Evolutionary conservation across 2,113 vertebrate species (phyloP).

Genomic region (Hypomesus transpacificus): DNA sequence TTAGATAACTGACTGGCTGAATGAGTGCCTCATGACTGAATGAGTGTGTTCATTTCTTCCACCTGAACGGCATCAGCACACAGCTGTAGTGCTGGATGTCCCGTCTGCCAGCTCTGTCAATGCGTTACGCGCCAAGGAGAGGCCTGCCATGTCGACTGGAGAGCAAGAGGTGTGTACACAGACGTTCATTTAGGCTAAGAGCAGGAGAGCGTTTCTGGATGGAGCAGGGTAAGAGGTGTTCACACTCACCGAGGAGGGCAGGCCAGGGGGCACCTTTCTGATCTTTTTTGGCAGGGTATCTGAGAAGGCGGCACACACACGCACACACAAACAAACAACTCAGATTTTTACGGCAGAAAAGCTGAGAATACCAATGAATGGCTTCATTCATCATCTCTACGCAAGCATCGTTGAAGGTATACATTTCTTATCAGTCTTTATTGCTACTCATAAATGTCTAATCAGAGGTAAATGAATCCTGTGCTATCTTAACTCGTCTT

Average conservation of each 20-base stretch:
- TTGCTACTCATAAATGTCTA: constrained; percentile 33
- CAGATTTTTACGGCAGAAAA: not conserved
- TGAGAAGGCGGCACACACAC: constrained; percentile 46
- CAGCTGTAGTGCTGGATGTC: constrained; percentile 4
- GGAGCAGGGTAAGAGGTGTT: not conserved
- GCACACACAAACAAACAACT: constrained; percentile 1
- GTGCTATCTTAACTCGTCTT: constrained; percentile 15
- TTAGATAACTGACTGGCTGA: not conserved
- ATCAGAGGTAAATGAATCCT: constrained; percentile 29
- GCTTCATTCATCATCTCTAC: constrained; percentile 11
- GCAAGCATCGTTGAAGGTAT: constrained; percentile 18
- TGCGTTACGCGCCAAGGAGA: not conserved
- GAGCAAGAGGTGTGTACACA: not conserved
- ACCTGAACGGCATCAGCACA: not conserved
- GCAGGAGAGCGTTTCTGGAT: not conserved
- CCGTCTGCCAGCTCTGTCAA: not conserved
- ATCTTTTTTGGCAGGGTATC: constrained; percentile 94
- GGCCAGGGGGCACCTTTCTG: constrained; percentile 91
- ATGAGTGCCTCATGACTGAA: constrained; percentile 3
- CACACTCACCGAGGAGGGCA: constrained; percentile 89
- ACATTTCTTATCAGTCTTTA: constrained; percentile 27
- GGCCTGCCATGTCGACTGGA: not conserved
- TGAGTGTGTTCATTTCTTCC: constrained; percentile 1
- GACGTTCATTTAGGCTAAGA: not conserved
- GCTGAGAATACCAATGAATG: not conserved